Evolutionary conservation across 2,797 vertebrate genomes (phyloP).

Genomic region (Oryzias dopingdopingensis): DNA sequence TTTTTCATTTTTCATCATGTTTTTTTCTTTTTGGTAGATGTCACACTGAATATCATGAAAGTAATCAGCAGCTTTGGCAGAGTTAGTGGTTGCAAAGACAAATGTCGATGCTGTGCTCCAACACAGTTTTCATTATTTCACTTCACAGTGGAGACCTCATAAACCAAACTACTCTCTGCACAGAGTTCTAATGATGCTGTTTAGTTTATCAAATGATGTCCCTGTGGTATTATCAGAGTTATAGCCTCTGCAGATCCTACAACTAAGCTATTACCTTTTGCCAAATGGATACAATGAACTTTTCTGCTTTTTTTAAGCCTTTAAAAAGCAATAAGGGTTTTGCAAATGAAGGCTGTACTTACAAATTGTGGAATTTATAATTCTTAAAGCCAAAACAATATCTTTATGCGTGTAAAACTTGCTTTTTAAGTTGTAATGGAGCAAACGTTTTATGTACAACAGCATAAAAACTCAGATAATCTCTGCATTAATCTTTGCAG

Average conservation of each 20-base stretch:
- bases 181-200: slow-evolving; percentile 46
- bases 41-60: slow-evolving; percentile 58
- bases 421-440: neutral
- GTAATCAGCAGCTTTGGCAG: slow-evolving; percentile 51
- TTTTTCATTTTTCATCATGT: slow-evolving; percentile 34
- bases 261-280: slow-evolving; percentile 29
- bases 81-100: slow-evolving; percentile 41
- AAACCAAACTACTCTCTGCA: slow-evolving; percentile 31
- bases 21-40: slow-evolving; percentile 15
- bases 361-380: slow-evolving; percentile 5
- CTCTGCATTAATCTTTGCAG: neutral
- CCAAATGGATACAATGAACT: slow-evolving; percentile 38
- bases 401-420: slow-evolving; percentile 9
- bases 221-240: slow-evolving; percentile 37
- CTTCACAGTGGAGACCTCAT: slow-evolving; percentile 11
- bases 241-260: slow-evolving; percentile 19
- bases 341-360: slow-evolving; percentile 18
- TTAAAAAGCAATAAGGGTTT: slow-evolving; percentile 3
- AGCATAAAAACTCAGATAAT: neutral
- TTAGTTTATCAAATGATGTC: slow-evolving; percentile 53
- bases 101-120: slow-evolving; percentile 32
- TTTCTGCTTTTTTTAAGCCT: slow-evolving; percentile 10
- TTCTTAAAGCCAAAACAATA: slow-evolving; percentile 7
- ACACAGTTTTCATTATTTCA: slow-evolving; percentile 27
- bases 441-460: neutral